Conservation (phyloP, 2,113 vertebrate genomes). For the Piliocolobus tephrosceles region DNA sequence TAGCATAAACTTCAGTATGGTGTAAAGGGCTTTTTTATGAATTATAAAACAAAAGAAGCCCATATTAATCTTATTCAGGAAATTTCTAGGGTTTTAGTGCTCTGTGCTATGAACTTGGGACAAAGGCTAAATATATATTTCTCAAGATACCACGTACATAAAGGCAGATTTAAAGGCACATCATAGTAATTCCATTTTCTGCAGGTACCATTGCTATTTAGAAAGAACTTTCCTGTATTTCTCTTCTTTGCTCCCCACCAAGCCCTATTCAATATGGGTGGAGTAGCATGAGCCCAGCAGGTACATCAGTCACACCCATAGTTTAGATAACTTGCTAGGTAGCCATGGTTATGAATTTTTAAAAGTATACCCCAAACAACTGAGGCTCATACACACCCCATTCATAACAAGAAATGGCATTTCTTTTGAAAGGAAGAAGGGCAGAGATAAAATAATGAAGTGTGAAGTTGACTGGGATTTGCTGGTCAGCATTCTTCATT, state of each 20-base stretch:
- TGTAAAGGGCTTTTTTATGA: not conserved
- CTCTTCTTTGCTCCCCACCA: not conserved
- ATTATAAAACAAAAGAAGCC: not conserved
- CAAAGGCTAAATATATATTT: not conserved
- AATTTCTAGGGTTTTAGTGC: not conserved
- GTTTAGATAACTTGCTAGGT: conserved; percentile 9
- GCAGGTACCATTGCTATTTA: not conserved
- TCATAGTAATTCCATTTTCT: not conserved
- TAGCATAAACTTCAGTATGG: not conserved
- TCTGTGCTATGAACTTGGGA: not conserved
- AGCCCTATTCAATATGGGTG: not conserved
- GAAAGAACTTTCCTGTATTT: not conserved
- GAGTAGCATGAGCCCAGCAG: not conserved
- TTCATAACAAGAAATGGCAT: conserved; percentile 55
- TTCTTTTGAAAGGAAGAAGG: conserved; percentile 49
- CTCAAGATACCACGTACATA: not conserved
- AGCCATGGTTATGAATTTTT: conserved; percentile 33
- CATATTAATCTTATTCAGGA: not conserved
- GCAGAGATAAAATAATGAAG: conserved; percentile 68
- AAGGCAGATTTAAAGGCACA: not conserved
- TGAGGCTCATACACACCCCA: conserved; percentile 4
- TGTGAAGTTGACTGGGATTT: conserved; percentile 55
- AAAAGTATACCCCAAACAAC: not conserved
- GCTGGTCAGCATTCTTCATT: not conserved
- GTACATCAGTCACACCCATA: not conserved